Conservation (phyloP, 2,888 invertebrate genomes). For the Prosapia bicincta region DNA sequence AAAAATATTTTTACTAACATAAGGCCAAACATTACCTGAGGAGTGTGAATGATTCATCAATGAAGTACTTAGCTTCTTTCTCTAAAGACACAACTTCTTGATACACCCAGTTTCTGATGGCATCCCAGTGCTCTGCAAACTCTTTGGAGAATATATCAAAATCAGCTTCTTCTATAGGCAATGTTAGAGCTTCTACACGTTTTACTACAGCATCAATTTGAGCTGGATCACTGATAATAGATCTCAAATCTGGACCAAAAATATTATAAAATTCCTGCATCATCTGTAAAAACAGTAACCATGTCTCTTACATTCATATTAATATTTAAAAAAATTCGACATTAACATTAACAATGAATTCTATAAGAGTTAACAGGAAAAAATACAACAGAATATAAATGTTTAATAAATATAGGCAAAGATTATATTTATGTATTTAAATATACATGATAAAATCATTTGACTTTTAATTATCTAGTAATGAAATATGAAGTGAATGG, state of each 20-base stretch:
- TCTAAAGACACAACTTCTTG: constrained; percentile 71
- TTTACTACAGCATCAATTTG: constrained; percentile 82
- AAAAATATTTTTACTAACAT: no score
- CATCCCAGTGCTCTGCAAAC: constrained; percentile 83
- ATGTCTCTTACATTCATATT: no score
- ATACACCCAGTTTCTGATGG: constrained; percentile 73
- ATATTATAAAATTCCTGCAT: constrained; percentile 86
- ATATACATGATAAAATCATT: no score
- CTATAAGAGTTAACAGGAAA: background rate
- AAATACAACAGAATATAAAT: no score
- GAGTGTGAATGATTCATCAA: constrained; percentile 80
- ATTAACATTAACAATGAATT: background rate
- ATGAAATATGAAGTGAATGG: no score
- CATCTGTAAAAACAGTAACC: constrained; percentile 51
- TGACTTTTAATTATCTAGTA: no score
- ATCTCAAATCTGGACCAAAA: constrained; percentile 81
- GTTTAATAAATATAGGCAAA: no score
- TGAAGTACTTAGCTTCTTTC: constrained; percentile 76
- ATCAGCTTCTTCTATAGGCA: constrained; percentile 70
- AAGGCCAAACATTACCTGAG: no score
- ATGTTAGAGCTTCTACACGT: constrained; percentile 71
- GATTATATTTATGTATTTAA: no score
- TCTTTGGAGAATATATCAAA: constrained; percentile 79
- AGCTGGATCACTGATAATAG: constrained; percentile 81
- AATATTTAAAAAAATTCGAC: background rate